Evolutionary conservation across 1,140 invertebrate genomes (phyloP), one percentile per base, ranked within the genome.

Genomic region (Gonioctena quinquepunctata): DNA sequence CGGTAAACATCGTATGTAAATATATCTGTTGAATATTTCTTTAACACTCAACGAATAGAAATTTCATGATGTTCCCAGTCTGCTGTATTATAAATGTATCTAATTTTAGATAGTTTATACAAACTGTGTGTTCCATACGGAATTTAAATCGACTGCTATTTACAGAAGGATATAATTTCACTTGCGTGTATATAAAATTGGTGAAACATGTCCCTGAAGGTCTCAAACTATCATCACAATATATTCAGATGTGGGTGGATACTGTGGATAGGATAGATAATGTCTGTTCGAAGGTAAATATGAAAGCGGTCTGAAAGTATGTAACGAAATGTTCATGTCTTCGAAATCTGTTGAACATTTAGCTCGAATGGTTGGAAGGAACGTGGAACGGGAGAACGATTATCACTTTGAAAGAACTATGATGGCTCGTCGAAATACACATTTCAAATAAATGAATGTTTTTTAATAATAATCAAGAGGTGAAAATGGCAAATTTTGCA

Each of bases 71-170:
- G 33, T n/a, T 42, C 3, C 33, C 11, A 8, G 33, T n/a, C 33
- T 8, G 33, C 8, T 42, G 11, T 42, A 42, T 42, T 42, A 8
- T 13, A 42, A 42, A 28, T 16, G 0, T 21, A 63, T 33, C 42
- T 57, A 56, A 42, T 59, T 54, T 66, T 54, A 57, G 65, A 57
- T 23, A 63, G 48, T 66, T 56, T 57, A 54, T 57, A 66, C 50
- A 59, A 66, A 66, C 27, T 66, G 27, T 57, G 23, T 48, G 33
- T 64, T 64, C 27, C 19, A 28, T 23, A 52, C 65, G 50, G 54
- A 67, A 42, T 42, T 21, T 57, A 56, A 56, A 57, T 67, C 23
- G 27, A 66, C 16, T 27, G 28, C 33, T 57, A 57, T 67, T 57
- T 21, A 57, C 50, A 25, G 50, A 67, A 56, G 33, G 42, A 22